Evolutionary conservation across 64 coral and sea anemone genomes (phyloP).

Genomic region (Stichodactyla helianthus): DNA sequence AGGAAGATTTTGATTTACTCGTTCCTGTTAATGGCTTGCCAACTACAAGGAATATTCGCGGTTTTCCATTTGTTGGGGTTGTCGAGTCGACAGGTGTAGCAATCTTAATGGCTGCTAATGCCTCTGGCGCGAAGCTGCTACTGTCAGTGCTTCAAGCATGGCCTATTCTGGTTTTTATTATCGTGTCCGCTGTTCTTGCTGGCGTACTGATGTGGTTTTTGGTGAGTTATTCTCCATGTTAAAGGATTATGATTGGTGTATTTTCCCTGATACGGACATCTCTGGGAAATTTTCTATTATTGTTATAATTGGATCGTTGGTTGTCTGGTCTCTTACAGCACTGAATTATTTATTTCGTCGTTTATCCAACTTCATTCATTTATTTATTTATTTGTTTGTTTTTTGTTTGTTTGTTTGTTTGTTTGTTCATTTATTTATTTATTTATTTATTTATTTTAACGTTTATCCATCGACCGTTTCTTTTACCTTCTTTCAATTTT

Average conservation of each 20-base stretch:
- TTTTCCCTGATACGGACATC: not conserved
- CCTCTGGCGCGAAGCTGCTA: slow-evolving; percentile 72
- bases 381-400: not conserved
- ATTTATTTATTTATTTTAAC: not conserved
- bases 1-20: slow-evolving; percentile 54
- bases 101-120: slow-evolving; percentile 60
- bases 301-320: not conserved
- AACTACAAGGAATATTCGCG: slow-evolving; percentile 28
- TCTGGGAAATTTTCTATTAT: not conserved
- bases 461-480: too few relatives aligned
- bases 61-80: slow-evolving; percentile 53
- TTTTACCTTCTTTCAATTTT: too few relatives aligned
- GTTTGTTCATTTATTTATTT: too few relatives aligned
- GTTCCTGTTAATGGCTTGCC: slow-evolving; percentile 43
- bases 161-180: slow-evolving; percentile 89
- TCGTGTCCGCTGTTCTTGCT: slow-evolving; percentile 69
- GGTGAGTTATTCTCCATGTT: slow-evolving; percentile 39
- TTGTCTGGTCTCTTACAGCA: not conserved
- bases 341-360: not conserved
- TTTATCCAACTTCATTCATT: not conserved
- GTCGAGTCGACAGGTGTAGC: slow-evolving; percentile 77
- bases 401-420: too few relatives aligned
- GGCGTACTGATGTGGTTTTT: slow-evolving; percentile 91
- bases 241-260: too few relatives aligned
- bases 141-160: slow-evolving; percentile 81